Evolutionary conservation across 92 coral and sea anemone species (phyloP).

Genomic region (Siderastrea siderea): DNA sequence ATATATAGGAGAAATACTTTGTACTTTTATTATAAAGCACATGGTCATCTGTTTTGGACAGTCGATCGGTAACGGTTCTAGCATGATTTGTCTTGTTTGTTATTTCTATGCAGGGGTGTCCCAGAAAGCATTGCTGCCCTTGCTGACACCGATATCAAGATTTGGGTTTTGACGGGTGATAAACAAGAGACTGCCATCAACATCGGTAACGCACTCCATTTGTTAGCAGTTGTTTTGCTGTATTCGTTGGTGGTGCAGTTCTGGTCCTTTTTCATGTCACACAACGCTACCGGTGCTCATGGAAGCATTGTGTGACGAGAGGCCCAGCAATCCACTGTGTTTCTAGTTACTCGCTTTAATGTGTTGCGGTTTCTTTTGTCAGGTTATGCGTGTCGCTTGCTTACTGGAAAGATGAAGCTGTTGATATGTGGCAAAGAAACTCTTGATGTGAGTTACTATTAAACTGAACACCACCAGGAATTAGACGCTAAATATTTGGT

Average conservation of each 20-base stretch:
- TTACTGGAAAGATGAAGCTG: slow-evolving; percentile 94
- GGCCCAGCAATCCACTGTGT: neutral
- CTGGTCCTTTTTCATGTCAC: neutral
- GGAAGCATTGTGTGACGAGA: neutral
- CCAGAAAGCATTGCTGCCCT: slow-evolving; percentile 99
- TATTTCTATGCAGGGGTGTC: slow-evolving; percentile 88
- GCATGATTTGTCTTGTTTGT: too few relatives aligned
- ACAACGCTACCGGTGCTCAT: too few relatives aligned
- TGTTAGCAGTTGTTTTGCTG: neutral
- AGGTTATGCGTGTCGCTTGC: slow-evolving; percentile 96
- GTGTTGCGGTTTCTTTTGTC: neutral
- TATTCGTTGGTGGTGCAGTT: neutral
- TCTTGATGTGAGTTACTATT: slow-evolving; percentile 85
- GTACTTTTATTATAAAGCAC: too few relatives aligned
- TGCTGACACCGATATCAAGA: slow-evolving; percentile 98
- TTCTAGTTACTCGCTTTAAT: neutral
- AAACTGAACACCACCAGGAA: too few relatives aligned
- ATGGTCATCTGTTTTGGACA: neutral
- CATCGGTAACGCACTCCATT: slow-evolving; percentile 72
- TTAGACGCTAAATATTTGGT: too few relatives aligned
- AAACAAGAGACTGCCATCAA: slow-evolving; percentile 99
- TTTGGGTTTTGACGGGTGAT: slow-evolving; percentile 99
- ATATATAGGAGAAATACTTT: too few relatives aligned
- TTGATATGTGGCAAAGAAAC: slow-evolving; percentile 89
- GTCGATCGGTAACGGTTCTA: too few relatives aligned